Evolutionary conservation across 2,113 vertebrate species (phyloP), one percentile per base, ranked within the genome.

Genomic region (Lophura nycthemera): DNA sequence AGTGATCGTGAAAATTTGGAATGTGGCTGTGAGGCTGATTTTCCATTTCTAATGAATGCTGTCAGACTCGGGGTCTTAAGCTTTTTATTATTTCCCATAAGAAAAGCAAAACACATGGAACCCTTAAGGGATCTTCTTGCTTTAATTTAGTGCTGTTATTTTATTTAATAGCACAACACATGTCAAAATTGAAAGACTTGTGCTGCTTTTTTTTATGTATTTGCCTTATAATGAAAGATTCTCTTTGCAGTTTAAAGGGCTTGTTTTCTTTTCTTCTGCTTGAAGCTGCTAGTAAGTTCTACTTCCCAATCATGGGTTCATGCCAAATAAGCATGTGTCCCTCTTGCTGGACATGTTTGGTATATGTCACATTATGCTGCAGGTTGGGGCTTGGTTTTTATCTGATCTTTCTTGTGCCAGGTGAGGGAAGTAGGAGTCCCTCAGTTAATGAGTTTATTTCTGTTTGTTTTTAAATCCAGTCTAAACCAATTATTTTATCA

Each of bases 31-130:
- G 8, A 85, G n/a, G 66, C 29, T 65, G 61, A 77, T 75, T 80
- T 83, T 86, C 48, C 45, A 10, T 42, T 88, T 82, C 77, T 52
- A n/a, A 61, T 91, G 48, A 93, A 76, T 78, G 45, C 18, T 54
- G 8, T 54, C 67, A 71, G 36, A 4, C 34, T 52, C 0, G 6
- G 16, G 36, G 29, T 27, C 83, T 80, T 22, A 36, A 40, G 12
- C 47, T 45, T 60, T 45, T 59, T 17, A 3, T 19, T 56, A 20
- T 81, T 48, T 73, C 64, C 8, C 15, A 24, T 18, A 90, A 84
- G 34, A 82, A 75, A 89, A 61, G 30, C 2, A 43, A 72, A 89
- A 63, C 29, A 66, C 18, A 11, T 42, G 25, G 7, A 42, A 50
- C 38, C 60, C 93, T 72, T 76, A 78, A 65, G 75, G 27, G 34